Evolutionary conservation across 2,797 vertebrate genomes (phyloP).

Genomic region (Crocodylus rhombifer): DNA sequence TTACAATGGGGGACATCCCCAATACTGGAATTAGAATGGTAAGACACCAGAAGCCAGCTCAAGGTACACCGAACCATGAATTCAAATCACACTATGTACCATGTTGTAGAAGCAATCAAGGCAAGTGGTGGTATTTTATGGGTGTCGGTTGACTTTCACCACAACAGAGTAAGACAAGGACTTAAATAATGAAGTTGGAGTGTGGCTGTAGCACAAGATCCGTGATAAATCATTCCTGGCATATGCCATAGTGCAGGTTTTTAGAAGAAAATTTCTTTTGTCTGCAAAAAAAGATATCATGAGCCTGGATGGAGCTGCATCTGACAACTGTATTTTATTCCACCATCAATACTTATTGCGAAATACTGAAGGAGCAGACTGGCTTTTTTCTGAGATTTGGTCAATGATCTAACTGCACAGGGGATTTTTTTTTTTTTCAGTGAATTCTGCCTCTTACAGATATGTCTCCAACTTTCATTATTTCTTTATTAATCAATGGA

Average conservation of each 20-base stretch:
- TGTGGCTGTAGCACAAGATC: rapidly evolving
- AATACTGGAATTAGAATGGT: rapidly evolving
- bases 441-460: background rate
- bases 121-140: background rate
- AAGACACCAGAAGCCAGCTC: background rate
- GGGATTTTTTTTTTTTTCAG: background rate
- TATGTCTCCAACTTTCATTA: background rate
- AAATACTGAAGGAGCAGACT: background rate
- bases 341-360: background rate
- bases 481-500: background rate
- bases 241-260: background rate
- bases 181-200: rapidly evolving
- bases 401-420: too few species aligned
- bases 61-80: background rate
- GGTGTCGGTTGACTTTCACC: background rate
- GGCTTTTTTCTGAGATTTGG: too few species aligned
- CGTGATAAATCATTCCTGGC: background rate
- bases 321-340: background rate
- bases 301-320: background rate
- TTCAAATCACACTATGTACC: background rate
- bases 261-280: background rate
- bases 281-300: background rate
- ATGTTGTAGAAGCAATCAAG: background rate
- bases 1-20: background rate
- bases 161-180: background rate